A percentile compares a stretch with the other conserved stretches of the same genome.
These are phyloP conservation scores for Bactericera cockerelli DNA, from an alignment of 1,140 invertebrate species.

Conservation along the genomic window DNA sequence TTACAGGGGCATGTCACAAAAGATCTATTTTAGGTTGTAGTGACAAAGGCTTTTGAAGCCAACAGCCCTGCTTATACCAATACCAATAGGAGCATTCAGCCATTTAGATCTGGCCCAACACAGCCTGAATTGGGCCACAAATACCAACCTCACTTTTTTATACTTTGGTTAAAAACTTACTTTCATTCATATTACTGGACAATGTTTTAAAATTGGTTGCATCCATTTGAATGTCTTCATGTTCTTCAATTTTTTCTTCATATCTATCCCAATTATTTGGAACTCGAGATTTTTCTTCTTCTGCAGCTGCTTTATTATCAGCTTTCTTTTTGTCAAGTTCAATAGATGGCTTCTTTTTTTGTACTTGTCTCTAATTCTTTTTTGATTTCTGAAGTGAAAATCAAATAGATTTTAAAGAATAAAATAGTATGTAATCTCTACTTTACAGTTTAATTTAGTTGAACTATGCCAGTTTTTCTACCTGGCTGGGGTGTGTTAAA, in stretches of 20 bases:
- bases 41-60: no score
- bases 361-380: background rate
- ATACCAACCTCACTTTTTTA: background rate
- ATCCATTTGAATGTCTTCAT: background rate
- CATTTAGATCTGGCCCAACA: no score
- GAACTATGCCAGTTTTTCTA: no score
- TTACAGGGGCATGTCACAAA: no score
- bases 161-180: background rate
- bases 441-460: no score
- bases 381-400: background rate
- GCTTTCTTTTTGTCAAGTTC: background rate
- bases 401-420: no score
- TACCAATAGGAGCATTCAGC: no score
- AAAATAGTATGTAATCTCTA: no score
- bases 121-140: no score
- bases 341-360: background rate
- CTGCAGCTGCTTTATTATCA: background rate
- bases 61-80: no score
- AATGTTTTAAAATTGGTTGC: background rate
- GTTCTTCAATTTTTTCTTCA: background rate
- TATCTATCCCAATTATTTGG: slow-evolving; percentile 4
- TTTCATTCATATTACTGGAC: background rate
- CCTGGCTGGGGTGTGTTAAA: no score
- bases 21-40: no score
- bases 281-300: background rate